phyloP scores from a whole-genome alignment of 2,113 vertebrate species.

The Corydoras maculifer region DNA sequence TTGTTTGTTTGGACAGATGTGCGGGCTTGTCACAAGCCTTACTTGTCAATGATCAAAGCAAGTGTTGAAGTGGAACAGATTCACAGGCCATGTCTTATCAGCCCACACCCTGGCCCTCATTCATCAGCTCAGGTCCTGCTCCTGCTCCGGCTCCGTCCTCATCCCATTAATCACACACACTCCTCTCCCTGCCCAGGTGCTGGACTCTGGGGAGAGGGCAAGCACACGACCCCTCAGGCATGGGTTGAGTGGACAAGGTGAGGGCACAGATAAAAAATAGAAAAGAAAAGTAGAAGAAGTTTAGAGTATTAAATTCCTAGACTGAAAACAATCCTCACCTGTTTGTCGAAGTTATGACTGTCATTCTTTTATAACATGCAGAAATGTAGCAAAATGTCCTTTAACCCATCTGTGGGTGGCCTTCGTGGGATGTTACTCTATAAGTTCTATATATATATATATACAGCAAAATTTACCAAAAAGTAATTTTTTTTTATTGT shows the following conservation, averaged over 20 bases:
- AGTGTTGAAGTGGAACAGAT: slow-evolving; percentile 93
- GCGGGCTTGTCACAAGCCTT: slow-evolving; percentile 82
- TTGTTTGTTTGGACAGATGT: slow-evolving; percentile 92
- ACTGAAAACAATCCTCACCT: slow-evolving; percentile 5
- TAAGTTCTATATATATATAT: too few relatives aligned
- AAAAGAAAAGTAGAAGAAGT: slow-evolving; percentile 7
- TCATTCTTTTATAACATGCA: slow-evolving; percentile 1
- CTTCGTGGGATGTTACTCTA: too few relatives aligned
- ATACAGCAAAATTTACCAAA: too few relatives aligned
- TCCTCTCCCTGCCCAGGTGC: slow-evolving; percentile 77
- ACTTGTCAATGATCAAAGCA: slow-evolving; percentile 87
- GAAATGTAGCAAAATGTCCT: too few relatives aligned
- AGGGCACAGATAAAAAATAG: slow-evolving; percentile 17
- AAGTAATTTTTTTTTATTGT: too few relatives aligned
- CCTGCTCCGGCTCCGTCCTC: slow-evolving; percentile 79
- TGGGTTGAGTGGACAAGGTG: slow-evolving; percentile 27
- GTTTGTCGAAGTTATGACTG: neutral
- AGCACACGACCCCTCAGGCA: slow-evolving; percentile 51
- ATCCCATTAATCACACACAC: slow-evolving; percentile 87
- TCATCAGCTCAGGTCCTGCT: slow-evolving; percentile 79
- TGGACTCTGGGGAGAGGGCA: slow-evolving; percentile 75
- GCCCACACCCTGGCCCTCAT: slow-evolving; percentile 76
- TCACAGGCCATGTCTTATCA: slow-evolving; percentile 93
- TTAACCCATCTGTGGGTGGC: too few relatives aligned
- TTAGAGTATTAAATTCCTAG: slow-evolving; percentile 12